These are phyloP conservation scores for Tetranychus piercei DNA, from an alignment of 2,888 invertebrate species.

Conservation along the genomic window DNA sequence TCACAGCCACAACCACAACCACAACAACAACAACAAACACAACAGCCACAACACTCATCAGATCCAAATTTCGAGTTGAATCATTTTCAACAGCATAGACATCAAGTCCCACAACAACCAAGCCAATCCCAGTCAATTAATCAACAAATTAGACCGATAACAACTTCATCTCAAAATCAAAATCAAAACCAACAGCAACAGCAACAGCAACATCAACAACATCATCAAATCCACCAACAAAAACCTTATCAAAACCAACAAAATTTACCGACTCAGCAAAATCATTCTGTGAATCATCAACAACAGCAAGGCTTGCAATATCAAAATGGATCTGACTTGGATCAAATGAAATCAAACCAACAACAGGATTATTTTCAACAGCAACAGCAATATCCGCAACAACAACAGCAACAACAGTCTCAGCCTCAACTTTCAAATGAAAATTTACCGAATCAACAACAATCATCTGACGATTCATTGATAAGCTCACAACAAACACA, in stretches of 20 bases:
- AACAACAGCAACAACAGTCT: conserved; percentile 18
- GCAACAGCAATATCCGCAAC: conserved; percentile 16
- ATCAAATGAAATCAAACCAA: background rate
- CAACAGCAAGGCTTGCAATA: background rate
- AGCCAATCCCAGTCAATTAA: conserved; percentile 9
- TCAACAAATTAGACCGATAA: background rate
- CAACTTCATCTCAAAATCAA: background rate
- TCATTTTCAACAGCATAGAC: conserved; percentile 8
- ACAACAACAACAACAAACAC: background rate
- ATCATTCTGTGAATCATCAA: too few species aligned
- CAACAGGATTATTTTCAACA: background rate
- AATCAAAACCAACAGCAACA: background rate
- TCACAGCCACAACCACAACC: background rate
- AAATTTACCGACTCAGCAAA: background rate
- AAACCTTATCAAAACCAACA: conserved; percentile 10
- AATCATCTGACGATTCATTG: background rate
- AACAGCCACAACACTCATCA: background rate
- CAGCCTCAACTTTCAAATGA: conserved; percentile 1
- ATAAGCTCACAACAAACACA: background rate
- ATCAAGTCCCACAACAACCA: conserved; percentile 15
- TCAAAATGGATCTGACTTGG: background rate
- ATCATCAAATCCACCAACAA: conserved; percentile 14
- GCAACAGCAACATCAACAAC: background rate
- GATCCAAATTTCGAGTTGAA: background rate
- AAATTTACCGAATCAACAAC: background rate